phyloP scores from a whole-genome alignment of 2,888 invertebrate genomes.

The Beris morrisii region DNA sequence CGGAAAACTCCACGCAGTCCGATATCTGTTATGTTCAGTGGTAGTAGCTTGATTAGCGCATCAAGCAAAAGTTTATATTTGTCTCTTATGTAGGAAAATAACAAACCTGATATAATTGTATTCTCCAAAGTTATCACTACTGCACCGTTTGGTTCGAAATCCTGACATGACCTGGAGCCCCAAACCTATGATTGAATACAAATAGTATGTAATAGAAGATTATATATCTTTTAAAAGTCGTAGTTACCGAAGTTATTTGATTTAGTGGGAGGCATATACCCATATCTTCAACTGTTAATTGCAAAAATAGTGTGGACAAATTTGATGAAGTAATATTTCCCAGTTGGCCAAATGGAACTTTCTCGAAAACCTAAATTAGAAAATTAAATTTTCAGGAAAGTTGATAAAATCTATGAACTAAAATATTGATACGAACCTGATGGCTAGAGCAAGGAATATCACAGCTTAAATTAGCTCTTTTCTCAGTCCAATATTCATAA shows the following conservation, averaged over 20 bases:
- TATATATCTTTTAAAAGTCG: too few relatives aligned
- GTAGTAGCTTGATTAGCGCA: too few relatives aligned
- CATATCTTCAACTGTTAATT: conserved; percentile 94
- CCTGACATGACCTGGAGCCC: conserved; percentile 68
- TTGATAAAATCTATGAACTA: conserved; percentile 45
- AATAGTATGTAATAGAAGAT: not conserved
- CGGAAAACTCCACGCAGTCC: too few relatives aligned
- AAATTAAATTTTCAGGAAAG: not conserved
- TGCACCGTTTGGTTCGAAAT: conserved; percentile 82
- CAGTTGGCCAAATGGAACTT: conserved; percentile 77
- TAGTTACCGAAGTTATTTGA: conserved; percentile 68
- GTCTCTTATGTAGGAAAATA: too few relatives aligned
- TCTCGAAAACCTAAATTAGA: conserved; percentile 62
- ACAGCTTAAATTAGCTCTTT: conserved; percentile 85
- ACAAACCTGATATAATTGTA: conserved; percentile 73
- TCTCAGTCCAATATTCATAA: conserved; percentile 99
- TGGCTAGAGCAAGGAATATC: conserved; percentile 71
- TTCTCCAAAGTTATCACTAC: conserved; percentile 95
- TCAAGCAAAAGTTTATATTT: too few relatives aligned
- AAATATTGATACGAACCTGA: conserved; percentile 32
- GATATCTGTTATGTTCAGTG: too few relatives aligned
- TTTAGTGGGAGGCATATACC: conserved; percentile 93
- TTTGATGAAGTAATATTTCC: conserved; percentile 77
- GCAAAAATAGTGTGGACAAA: conserved; percentile 87
- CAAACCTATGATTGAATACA: conserved; percentile 59